Evolutionary conservation across 2,888 invertebrate species (phyloP), one percentile per base, ranked within the genome.

Genomic region (Halictus quadricinctus): DNA sequence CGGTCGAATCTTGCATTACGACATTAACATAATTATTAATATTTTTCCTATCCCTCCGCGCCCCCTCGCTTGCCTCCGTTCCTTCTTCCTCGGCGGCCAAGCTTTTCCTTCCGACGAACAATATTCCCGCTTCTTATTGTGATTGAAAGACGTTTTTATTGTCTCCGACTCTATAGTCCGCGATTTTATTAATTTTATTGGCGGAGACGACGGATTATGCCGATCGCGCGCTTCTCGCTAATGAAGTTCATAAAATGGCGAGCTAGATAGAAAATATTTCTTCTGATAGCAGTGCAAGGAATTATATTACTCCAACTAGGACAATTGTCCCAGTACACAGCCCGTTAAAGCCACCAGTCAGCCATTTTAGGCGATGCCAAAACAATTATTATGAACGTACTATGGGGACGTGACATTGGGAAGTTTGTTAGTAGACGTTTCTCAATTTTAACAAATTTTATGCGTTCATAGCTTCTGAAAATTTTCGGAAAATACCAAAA

Each of bases 1-100:
- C 87, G 84, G 79, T 85, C 86, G 75, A 83, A 82, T 86, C 89
- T 88, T 90, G 91, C 90, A 92, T 93, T 92, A 92, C 89, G 90
- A 89, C 90, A 93, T 94, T 94, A 94, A 93, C 93, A 92, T 93
- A 94, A 94, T 94, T 93, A 94, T 93, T 93, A 92, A 93, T 93
- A 92, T 92, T 86, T 86, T 83, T 80, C 70, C 76, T 76, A 69
- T 79, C 80, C 60, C 50, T 5, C 70, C 46, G 58, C 60, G 70
- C 48, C 54, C 60, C 76, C 41, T 18, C 46, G 50, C 50, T 70
- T 48, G 18, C 66, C 36, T 43, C 6, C n/a, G 41, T 12, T 41
- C 29, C 10, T 21, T 69, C 36, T 12, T 41, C 41, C 10, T 21
- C 36, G 36, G 10, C 21, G 36, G 36, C 36, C 36, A 36, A 10